phyloP scores from a whole-genome alignment of 53 echinoderm and acorn worm genomes.

The Temnopleurus reevesii region DNA sequence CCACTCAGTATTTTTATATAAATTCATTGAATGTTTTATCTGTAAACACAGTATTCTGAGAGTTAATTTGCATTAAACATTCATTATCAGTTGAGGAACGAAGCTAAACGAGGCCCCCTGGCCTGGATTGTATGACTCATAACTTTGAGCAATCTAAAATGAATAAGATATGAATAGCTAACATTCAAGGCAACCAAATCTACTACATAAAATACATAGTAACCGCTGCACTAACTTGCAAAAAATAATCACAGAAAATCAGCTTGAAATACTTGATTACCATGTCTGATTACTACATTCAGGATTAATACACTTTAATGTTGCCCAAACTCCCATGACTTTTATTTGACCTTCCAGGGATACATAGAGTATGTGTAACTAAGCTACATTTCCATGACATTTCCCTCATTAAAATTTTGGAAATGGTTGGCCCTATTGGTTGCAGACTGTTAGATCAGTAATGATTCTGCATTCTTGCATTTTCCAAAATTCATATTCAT shows the following conservation, averaged over 20 bases:
- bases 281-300: conserved; percentile 10
- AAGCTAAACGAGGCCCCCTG: not conserved
- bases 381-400: not conserved
- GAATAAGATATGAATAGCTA: not conserved
- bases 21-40: no score
- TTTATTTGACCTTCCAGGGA: not conserved
- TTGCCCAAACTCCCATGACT: not conserved
- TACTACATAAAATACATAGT: not conserved
- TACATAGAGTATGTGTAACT: no score
- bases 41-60: no score
- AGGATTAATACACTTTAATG: not conserved
- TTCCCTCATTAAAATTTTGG: no score
- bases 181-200: not conserved
- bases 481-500: no score
- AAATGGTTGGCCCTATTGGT: no score
- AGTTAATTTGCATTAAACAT: no score
- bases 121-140: not conserved
- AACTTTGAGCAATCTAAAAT: not conserved
- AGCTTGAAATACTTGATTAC: not conserved
- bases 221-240: not conserved
- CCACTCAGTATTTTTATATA: no score
- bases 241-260: not conserved
- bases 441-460: no score
- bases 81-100: no score
- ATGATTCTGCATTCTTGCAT: no score